Evolutionary conservation across 2,888 invertebrate genomes (phyloP), one percentile per base, ranked within the genome.

Genomic region (Ligdia adustata): DNA sequence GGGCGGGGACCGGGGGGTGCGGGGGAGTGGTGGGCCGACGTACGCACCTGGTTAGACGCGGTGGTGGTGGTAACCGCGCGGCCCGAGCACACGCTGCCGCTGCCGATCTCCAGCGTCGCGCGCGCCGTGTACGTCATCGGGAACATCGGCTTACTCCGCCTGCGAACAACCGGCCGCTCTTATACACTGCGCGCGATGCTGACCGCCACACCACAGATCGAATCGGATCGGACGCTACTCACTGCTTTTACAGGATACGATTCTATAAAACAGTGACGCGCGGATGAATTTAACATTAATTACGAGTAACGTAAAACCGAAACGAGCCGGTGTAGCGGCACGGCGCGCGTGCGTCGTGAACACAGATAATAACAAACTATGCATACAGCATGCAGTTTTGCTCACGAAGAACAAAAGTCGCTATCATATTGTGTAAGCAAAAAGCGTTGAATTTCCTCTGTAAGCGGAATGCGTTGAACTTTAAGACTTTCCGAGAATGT

Each of bases 61-160:
- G 90, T 85, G 78, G 89, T 87, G 81, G 83, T 85, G 77, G 90
- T 88, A 80, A 86, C 84, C 73, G 89, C 88, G 82, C 90, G 89
- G 79, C 87, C 88, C 77, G 85, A 78, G 72, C 86, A 70, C 76
- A 84, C 86, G 71, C 81, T 77, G 76, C 84, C 82, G 79, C 85
- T 83, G 75, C 88, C 90, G 73, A 91, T 90, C 81, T 91, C 91
- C 62, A 90, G 82, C 51, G 88, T 86, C 45, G 90, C 89, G 66
- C 89, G 85, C 67, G 91, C 87, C 63, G 91, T 91, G 77, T 90
- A 91, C 75, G 85, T 88, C 80, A 88, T 79, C 73, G 87, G 88
- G 79, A 80, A 82, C 78, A 72, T 72, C 68, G 87, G 79, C 74
- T 86, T 86, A 70, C 82, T 83, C 75, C 86, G 74, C 69, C 89